Base-by-base conservation (phyloP, 2,113 vertebrate genomes). In the Passer montanus region DNA sequence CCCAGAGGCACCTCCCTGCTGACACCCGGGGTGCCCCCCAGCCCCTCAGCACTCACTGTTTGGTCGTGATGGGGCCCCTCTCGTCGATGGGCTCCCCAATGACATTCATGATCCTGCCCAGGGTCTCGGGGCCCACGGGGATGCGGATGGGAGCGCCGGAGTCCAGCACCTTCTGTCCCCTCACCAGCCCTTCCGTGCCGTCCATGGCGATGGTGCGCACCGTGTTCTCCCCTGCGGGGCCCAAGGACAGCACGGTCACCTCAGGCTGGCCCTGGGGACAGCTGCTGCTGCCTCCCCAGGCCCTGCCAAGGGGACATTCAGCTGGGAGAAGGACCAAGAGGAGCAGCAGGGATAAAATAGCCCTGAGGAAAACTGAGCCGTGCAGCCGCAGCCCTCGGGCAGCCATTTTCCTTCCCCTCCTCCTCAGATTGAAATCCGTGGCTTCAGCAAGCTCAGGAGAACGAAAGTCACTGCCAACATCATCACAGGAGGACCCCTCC, bases 171-270 rank as follows among this genome's bases (percentile, higher is more conserved):
- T 98, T 98, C 97, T 99, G 99, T 31, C 99, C 99, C 93, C 99
- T 99, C 41, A 99, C 99, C 94, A 99, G 97, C 56, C 99, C 99
- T 83, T 99, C 99, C 0, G 99, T 99, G 66, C 99, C 99, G 10
- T 99, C 99, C 99, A 99, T 99, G 75, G 99, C 99, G 39, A 99
- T 99, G 26, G 99, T 99, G 59, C 99, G 99, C 72, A 99, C 99
- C 0, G 99, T 99, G 98, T 97, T 99, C 97, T 99, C 99, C 76
- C 99, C 99, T 99, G 85, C 66, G 4, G 28, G 52, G 19, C 75
- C 31, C 88, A 30, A 91, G 47, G 82, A 28, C 39, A 17, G 68
- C 3, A 21, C 47, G 13, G 27, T 89, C 62, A 84, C 50, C 91
- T 55, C 35, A 7, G 31, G 56, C 14, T 76, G 78, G 50, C 90